Evolutionary conservation across 2,888 invertebrate species (phyloP).

Genomic region (Acanthococcus lagerstroemiae): DNA sequence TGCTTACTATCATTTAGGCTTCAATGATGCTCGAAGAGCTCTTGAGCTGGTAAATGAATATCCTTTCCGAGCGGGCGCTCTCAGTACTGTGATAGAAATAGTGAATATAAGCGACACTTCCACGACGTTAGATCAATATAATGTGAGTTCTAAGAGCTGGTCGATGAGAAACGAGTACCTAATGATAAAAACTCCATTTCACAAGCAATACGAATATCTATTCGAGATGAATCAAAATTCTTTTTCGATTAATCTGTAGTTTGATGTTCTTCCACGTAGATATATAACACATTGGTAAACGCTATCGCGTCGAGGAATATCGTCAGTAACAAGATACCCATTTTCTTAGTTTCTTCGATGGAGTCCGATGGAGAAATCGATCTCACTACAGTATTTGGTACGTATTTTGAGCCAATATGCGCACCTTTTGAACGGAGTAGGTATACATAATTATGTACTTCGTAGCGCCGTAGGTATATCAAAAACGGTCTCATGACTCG

Average conservation of each 20-base stretch:
- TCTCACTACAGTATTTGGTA: too few relatives aligned
- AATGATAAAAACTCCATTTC: too few relatives aligned
- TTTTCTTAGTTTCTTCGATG: slow-evolving; percentile 3
- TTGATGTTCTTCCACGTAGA: not conserved
- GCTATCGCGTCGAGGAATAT: slow-evolving; percentile 17
- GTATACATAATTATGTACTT: not conserved
- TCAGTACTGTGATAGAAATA: slow-evolving; percentile 10
- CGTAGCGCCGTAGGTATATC: too few relatives aligned
- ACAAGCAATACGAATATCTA: too few relatives aligned
- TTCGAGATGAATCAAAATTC: too few relatives aligned
- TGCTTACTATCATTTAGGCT: not conserved
- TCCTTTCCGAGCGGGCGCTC: slow-evolving; percentile 10
- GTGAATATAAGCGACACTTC: not conserved
- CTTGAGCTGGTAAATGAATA: slow-evolving; percentile 14
- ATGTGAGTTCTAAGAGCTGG: not conserved
- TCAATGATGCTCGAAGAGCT: slow-evolving; percentile 10
- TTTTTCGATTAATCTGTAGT: not conserved
- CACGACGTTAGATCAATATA: slow-evolving; percentile 9
- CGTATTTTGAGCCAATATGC: too few relatives aligned
- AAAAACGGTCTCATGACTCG: too few relatives aligned
- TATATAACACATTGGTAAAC: slow-evolving; percentile 13
- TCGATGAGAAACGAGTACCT: not conserved
- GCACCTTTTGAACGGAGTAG: too few relatives aligned
- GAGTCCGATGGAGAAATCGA: too few relatives aligned
- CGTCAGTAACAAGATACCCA: slow-evolving; percentile 1